These are phyloP conservation scores for Phocoena sinus DNA, from an alignment of 2,113 vertebrate species.

Conservation along the genomic window DNA sequence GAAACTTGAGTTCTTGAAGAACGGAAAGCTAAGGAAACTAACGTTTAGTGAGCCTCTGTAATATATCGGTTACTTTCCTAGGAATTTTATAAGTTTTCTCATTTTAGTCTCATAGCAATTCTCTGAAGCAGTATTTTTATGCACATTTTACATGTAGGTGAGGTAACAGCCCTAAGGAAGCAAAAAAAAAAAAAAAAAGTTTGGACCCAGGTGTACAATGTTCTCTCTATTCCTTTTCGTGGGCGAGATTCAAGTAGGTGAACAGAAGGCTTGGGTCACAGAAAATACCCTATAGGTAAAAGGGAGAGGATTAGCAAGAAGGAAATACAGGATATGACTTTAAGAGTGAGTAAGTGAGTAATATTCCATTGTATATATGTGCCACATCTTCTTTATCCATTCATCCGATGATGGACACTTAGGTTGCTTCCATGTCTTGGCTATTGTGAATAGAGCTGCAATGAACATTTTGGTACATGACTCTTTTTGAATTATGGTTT, in stretches of 20 bases:
- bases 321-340: not conserved
- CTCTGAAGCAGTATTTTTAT: not conserved
- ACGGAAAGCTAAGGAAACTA: not conserved
- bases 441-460: too few relatives aligned
- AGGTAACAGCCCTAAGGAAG: not conserved
- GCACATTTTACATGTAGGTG: not conserved
- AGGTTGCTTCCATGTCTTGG: too few relatives aligned
- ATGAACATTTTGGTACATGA: too few relatives aligned
- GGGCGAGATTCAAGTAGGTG: not conserved
- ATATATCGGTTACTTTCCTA: not conserved
- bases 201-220: not conserved
- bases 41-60: not conserved
- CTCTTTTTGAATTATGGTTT: too few relatives aligned
- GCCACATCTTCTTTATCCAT: too few relatives aligned
- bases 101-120: not conserved
- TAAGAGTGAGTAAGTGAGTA: not conserved
- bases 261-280: not conserved
- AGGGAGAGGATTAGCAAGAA: not conserved
- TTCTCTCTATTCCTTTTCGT: not conserved
- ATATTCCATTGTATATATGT: not conserved
- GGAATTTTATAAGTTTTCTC: not conserved
- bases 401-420: too few relatives aligned
- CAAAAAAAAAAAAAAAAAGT: not conserved
- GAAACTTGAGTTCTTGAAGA: not conserved
- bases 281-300: not conserved